Evolutionary conservation across 2,888 invertebrate species (phyloP), one percentile per base, ranked within the genome.

Genomic region (Copidosoma aretas): DNA sequence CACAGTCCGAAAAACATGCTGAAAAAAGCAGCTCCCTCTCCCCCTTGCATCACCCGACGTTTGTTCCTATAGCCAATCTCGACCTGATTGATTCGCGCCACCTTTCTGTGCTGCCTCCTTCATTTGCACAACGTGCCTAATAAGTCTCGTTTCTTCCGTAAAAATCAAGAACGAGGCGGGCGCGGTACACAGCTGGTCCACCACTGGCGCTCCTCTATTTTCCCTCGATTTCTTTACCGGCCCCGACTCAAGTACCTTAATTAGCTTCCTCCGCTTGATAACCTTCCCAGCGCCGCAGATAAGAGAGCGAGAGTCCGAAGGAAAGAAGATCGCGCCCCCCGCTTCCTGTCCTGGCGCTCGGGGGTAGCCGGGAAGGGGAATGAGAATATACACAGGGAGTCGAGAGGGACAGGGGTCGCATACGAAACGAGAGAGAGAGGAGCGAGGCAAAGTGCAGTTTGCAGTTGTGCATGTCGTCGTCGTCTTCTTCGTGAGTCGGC

Each of bases 221-320:
- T 69, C 49, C 52, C 67, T 74, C 69, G 71, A 74, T 73, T 70
- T 72, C 66, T 56, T 64, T 73, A 71, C 73, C 71, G 74, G 72
- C 70, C 74, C 73, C 75, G 76, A 76, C 75, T 79, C 78, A 79
- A 79, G 76, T 77, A 73, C 75, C 77, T 78, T 77, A 77, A 80
- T 80, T 79, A 77, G 76, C 76, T 77, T 77, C 77, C 75, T 76
- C 74, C 77, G 74, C 77, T 79, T 80, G n/a, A n/a, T 79, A 80
- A 80, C 78, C 76, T 74, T 71, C 72, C 70, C 58, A 17, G n/a
- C n/a, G n/a, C n/a, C n/a, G 63, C 17, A 57, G 24, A 25, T 21
- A 22, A 56, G 25, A 63, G 51, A 62, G 54, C 19, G 19, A 25
- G 39, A 0, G 32, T 5, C 4, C 10, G 60, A 15, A 19, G n/a